phyloP scores from a whole-genome alignment of 2,888 invertebrate species.

The Parasteatoda lunata region DNA sequence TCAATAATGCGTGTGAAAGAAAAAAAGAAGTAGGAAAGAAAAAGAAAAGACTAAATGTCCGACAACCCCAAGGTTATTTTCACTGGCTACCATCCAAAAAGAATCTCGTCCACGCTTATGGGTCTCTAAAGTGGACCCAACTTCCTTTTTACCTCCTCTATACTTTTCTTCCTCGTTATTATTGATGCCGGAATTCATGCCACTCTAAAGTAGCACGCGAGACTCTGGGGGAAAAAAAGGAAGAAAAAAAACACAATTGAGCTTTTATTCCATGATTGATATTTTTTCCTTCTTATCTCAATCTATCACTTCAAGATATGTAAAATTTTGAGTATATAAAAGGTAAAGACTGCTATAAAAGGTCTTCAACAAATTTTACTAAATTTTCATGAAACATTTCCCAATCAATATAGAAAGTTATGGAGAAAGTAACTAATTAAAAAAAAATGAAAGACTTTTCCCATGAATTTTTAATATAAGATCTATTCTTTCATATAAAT shows the following conservation, averaged over 20 bases:
- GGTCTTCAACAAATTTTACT: not conserved
- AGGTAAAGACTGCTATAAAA: not conserved
- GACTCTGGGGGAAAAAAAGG: not conserved
- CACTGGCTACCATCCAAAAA: constrained; percentile 4
- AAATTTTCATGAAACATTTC: too few relatives aligned
- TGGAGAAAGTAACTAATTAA: too few relatives aligned
- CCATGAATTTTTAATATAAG: too few relatives aligned
- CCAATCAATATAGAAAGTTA: too few relatives aligned
- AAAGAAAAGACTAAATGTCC: not conserved
- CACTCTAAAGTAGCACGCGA: not conserved
- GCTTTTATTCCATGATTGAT: not conserved
- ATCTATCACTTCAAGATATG: not conserved
- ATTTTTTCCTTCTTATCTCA: not conserved
- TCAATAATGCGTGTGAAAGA: not conserved
- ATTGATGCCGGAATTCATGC: not conserved
- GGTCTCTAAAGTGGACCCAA: constrained; percentile 1
- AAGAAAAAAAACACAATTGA: not conserved
- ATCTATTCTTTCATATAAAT: too few relatives aligned
- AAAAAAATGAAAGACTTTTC: too few relatives aligned
- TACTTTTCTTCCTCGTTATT: constrained; percentile 10
- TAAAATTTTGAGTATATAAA: not conserved
- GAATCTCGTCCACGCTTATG: not conserved
- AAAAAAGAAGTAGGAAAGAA: not conserved
- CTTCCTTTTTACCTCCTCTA: constrained; percentile 21
- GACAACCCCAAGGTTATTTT: constrained; percentile 9